Conservation (phyloP, 2,113 vertebrate species). For the Cheirogaleus medius region DNA sequence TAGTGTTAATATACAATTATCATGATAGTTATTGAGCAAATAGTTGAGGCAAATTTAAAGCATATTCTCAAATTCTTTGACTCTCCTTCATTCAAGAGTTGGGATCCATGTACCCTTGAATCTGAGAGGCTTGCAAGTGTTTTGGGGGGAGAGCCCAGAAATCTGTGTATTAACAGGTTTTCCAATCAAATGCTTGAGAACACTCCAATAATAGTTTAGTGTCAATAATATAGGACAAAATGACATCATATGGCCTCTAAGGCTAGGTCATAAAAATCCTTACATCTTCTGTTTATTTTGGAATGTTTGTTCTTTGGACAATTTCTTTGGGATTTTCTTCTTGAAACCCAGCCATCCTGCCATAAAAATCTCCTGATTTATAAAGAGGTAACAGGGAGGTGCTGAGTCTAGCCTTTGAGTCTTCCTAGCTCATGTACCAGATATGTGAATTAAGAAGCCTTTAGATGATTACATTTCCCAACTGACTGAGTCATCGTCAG, state of each 20-base stretch:
- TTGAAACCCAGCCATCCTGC: not conserved
- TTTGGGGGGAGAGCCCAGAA: rapidly evolving
- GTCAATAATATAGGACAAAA: not conserved
- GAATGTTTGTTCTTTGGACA: not conserved
- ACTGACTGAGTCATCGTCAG: not conserved
- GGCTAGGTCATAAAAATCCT: not conserved
- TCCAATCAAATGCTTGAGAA: not conserved
- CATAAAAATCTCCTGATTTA: not conserved
- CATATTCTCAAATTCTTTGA: not conserved
- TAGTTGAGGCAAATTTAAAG: not conserved
- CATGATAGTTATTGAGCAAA: not conserved
- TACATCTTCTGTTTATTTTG: not conserved
- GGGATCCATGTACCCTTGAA: not conserved
- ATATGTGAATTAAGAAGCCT: not conserved
- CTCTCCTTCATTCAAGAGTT: not conserved
- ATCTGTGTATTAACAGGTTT: not conserved
- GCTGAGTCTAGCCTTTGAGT: not conserved
- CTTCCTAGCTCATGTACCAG: not conserved
- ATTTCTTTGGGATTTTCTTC: not conserved
- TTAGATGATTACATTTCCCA: not conserved
- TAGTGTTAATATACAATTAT: not conserved
- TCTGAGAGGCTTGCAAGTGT: not conserved
- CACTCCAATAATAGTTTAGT: not conserved
- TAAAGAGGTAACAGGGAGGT: not conserved
- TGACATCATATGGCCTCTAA: not conserved